Base-by-base conservation (phyloP, 2,113 vertebrate genomes). In the Hippocampus abdominalis region DNA sequence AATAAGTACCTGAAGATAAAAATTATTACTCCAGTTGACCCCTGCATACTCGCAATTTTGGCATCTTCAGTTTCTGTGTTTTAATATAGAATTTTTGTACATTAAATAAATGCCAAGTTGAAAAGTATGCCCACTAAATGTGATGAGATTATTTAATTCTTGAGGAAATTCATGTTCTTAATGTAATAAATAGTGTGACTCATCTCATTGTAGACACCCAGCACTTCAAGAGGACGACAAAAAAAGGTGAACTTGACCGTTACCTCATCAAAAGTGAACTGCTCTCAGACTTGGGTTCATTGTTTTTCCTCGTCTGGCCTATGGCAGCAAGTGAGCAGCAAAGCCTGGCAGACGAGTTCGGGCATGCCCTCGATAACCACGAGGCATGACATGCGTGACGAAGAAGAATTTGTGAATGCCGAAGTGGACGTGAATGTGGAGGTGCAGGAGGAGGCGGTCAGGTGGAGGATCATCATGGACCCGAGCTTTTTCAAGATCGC, bases 401-500 rank as follows among this genome's bases (percentile, higher is more conserved):
- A 75, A 66, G 25, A 60, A 32, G 27, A 32, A 16, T 7, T 32
- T 0, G 13, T 15, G 57, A 11, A 57, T 62, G n/a, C 66, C 8
- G 27, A 69, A 64, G 84, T 81, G 68, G 72, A 74, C 66, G 86
- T 81, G 68, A 68, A 44, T 42, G 76, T 66, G 29, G 73, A 84
- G 32, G 15, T 20, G 7, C 40, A 29, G 1, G 65, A 53, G 44
- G 56, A 69, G 1, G 8, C 63, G 0, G 76, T 78, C 11, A 84
- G 66, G 40, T 90, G 89, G 89, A 83, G 81, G 44, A 84, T 88
- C 36, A 81, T 89, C 42, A 73, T 84, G 0, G 89, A 91, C 57
- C 80, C 88, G 66, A 70, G 73, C 2, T 69, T 89, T 51, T 74
- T 82, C 75, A 88, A 71, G 71, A 89, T 90, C 9, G 66, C 82